phyloP scores from a whole-genome alignment of 2,113 vertebrate genomes.

The Spea bombifrons region DNA sequence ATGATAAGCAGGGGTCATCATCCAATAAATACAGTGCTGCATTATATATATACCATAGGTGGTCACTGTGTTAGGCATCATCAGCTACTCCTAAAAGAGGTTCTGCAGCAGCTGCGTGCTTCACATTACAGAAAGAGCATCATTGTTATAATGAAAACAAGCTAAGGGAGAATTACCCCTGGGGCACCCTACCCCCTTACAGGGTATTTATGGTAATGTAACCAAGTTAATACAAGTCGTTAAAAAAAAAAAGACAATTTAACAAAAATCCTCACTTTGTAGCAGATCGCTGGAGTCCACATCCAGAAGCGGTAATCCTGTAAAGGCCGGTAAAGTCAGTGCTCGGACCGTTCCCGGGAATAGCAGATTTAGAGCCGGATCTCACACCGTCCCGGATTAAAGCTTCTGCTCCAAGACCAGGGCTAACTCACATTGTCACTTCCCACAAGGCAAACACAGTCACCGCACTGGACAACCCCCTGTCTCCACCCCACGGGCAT shows the following conservation, averaged over 20 bases:
- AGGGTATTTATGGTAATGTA: background rate
- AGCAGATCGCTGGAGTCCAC: background rate
- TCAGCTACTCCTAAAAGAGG: background rate
- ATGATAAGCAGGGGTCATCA: too few species aligned
- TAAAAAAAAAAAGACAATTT: background rate
- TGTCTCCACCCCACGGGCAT: conserved; percentile 28
- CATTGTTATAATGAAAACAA: too few species aligned
- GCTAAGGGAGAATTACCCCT: too few species aligned
- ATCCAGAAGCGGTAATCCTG: background rate
- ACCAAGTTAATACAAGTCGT: background rate
- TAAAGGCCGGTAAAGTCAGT: too few species aligned
- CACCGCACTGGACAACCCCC: conserved; percentile 16
- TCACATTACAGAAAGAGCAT: background rate
- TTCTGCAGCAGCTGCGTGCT: background rate
- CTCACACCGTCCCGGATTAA: conserved; percentile 6
- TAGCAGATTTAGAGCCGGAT: background rate
- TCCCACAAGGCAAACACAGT: background rate
- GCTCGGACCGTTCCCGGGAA: background rate
- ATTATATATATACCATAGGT: too few species aligned
- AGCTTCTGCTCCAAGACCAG: background rate
- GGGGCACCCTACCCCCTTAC: background rate
- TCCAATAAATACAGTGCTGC: too few species aligned
- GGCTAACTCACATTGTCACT: background rate
- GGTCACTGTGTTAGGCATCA: too few species aligned
- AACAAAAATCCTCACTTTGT: conserved; percentile 7